Conservation (phyloP, 2,797 vertebrate species). For the Aulostomus chinensis region DNA sequence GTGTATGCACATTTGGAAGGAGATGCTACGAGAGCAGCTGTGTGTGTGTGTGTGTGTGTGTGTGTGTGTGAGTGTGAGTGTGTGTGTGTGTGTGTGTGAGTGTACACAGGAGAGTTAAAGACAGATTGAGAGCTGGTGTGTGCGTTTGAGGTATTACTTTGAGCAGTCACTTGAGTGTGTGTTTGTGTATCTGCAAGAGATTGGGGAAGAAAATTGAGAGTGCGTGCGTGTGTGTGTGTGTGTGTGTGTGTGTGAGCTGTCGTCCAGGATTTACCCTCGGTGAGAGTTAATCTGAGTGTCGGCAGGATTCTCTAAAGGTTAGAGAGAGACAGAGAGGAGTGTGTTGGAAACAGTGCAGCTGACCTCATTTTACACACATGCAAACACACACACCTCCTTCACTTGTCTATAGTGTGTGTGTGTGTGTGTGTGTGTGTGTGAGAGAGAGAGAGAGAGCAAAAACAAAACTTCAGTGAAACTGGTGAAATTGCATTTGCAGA, state of each 20-base stretch:
- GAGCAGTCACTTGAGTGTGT: not conserved
- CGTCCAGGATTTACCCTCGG: conserved; percentile 67
- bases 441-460: not conserved
- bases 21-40: too few species aligned
- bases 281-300: conserved; percentile 67
- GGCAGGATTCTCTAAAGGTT: conserved; percentile 71
- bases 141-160: conserved; percentile 10
- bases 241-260: conserved; percentile 53
- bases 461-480: conserved; percentile 1
- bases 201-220: not conserved
- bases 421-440: too few species aligned
- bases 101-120: not conserved
- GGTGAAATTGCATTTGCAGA: not conserved
- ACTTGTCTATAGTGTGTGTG: too few species aligned
- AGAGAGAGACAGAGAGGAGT: conserved; percentile 49
- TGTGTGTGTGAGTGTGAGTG: conserved; percentile 27
- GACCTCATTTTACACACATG: conserved; percentile 58
- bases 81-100: conserved; percentile 7
- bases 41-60: conserved; percentile 19
- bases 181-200: conserved; percentile 10
- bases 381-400: not conserved
- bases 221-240: conserved; percentile 1
- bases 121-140: conserved; percentile 11
- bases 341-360: conserved; percentile 49
- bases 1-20: conserved; percentile 10